These are phyloP conservation scores for Bufo bufo DNA, from an alignment of 2,113 vertebrate genomes.

Conservation along the genomic window DNA sequence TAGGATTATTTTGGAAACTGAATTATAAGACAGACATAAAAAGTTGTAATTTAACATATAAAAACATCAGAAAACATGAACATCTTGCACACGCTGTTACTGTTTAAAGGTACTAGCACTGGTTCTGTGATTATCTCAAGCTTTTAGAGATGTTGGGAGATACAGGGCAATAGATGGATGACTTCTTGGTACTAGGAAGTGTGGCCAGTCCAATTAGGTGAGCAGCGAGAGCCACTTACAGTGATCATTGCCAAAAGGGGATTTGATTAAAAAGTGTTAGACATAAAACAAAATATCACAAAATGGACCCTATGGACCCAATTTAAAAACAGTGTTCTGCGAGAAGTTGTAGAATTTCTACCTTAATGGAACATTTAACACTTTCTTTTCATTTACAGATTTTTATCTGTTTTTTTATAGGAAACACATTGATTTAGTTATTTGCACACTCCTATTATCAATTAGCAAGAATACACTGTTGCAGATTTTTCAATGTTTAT, in stretches of 20 bases:
- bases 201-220: slow-evolving; percentile 54
- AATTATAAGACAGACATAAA: background rate
- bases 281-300: slow-evolving; percentile 54
- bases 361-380: slow-evolving; percentile 17
- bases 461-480: background rate
- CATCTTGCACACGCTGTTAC: background rate
- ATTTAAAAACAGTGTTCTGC: slow-evolving; percentile 47
- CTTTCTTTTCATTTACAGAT: slow-evolving; percentile 13
- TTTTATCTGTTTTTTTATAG: background rate
- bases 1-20: background rate
- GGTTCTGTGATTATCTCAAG: slow-evolving; percentile 12
- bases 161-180: slow-evolving; percentile 36
- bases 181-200: slow-evolving; percentile 21
- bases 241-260: slow-evolving; percentile 55
- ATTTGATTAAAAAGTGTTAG: slow-evolving; percentile 44
- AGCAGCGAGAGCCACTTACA: slow-evolving; percentile 36
- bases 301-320: slow-evolving; percentile 51
- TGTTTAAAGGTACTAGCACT: background rate
- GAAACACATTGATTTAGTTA: background rate
- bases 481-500: background rate
- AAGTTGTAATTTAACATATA: background rate
- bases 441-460: background rate
- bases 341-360: background rate
- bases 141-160: slow-evolving; percentile 30
- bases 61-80: background rate